Conservation (phyloP, 2,888 invertebrate genomes). For the Netelia virgata region DNA sequence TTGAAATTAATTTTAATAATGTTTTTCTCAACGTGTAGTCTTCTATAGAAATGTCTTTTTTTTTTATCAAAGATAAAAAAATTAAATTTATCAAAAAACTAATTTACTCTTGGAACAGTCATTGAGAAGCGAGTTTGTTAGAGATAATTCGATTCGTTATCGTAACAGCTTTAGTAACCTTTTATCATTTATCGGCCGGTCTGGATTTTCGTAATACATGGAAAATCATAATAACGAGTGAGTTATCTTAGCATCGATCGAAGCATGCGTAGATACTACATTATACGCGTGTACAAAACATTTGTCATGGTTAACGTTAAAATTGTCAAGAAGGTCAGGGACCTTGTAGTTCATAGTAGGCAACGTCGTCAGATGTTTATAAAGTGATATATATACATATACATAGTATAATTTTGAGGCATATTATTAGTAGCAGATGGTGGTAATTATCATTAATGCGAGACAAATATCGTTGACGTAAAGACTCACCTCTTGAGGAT, state of each 20-base stretch:
- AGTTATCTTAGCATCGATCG: neutral
- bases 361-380: neutral
- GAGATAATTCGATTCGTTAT: no score
- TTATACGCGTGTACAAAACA: constrained; percentile 7
- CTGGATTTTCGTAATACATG: neutral
- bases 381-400: neutral
- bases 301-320: constrained; percentile 10
- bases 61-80: no score
- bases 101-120: no score
- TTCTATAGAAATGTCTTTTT: no score
- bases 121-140: no score
- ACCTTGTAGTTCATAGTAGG: constrained; percentile 9
- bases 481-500: constrained; percentile 91
- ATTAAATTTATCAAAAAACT: no score
- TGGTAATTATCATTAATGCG: neutral
- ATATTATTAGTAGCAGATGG: neutral
- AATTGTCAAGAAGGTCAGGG: constrained; percentile 37
- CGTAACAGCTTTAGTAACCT: neutral
- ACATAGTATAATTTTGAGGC: neutral
- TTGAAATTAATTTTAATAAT: no score
- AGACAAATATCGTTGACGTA: neutral
- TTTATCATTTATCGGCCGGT: neutral
- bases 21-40: no score
- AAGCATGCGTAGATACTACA: neutral
- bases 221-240: neutral